These are phyloP conservation scores for Tiliacea aurago DNA, from an alignment of 2,888 invertebrate genomes.

Conservation along the genomic window DNA sequence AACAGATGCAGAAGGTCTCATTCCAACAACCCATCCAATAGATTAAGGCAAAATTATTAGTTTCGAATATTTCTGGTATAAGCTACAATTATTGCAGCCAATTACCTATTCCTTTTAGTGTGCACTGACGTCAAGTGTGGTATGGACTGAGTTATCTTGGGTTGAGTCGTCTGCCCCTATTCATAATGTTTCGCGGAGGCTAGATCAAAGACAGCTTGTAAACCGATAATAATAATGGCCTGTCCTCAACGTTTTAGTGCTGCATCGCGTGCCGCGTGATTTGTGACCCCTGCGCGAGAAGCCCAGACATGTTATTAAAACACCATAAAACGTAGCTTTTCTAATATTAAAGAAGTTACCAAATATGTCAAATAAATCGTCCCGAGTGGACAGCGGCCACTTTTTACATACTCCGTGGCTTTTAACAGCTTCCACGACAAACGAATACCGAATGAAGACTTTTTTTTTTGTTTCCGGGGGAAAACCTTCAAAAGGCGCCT, in stretches of 20 bases:
- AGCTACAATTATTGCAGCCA: not conserved
- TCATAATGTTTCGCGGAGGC: not conserved
- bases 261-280: slow-evolving; percentile 48
- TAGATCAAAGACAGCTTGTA: slow-evolving; percentile 26
- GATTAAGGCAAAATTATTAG: not conserved
- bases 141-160: not conserved
- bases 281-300: slow-evolving; percentile 21
- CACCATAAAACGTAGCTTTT: slow-evolving; percentile 51
- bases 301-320: slow-evolving; percentile 61
- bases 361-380: slow-evolving; percentile 23
- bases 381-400: slow-evolving; percentile 14
- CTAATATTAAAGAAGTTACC: slow-evolving; percentile 29
- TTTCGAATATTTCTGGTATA: not conserved
- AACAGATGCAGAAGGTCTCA: not conserved
- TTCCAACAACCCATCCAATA: not conserved
- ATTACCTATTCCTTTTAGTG: not conserved
- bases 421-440: slow-evolving; percentile 16
- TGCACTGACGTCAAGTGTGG: not conserved
- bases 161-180: not conserved
- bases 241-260: slow-evolving; percentile 20
- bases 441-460: not conserved
- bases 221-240: slow-evolving; percentile 1
- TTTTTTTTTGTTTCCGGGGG: too few relatives aligned
- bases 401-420: slow-evolving; percentile 19
- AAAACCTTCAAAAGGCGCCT: too few relatives aligned